Conservation (phyloP, 2,797 vertebrate genomes). For the Poeciliopsis paucimaculata region DNA sequence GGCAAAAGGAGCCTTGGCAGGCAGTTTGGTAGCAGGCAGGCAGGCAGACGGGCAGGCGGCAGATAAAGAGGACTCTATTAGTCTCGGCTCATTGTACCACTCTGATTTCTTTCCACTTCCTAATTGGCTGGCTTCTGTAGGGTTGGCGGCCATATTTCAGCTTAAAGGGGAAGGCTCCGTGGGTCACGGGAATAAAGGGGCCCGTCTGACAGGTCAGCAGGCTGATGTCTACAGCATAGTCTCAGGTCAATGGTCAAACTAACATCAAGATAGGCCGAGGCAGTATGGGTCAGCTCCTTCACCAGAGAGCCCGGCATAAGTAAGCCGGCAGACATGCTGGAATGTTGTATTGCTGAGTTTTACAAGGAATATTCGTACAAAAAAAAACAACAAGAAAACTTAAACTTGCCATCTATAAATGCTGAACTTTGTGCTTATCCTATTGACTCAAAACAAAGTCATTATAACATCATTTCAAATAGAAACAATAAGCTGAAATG, state of each 20-base stretch:
- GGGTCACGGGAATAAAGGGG: conserved; percentile 91
- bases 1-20: conserved; percentile 31
- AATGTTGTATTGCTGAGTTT: conserved; percentile 58
- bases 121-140: conserved; percentile 82
- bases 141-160: conserved; percentile 86
- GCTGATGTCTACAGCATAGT: conserved; percentile 73
- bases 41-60: conserved; percentile 77
- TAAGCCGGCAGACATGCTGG: conserved; percentile 70
- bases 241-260: conserved; percentile 81
- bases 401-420: neutral
- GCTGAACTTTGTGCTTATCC: neutral
- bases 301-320: conserved; percentile 55
- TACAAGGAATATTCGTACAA: conserved; percentile 24
- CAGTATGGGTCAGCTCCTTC: conserved; percentile 73
- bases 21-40: conserved; percentile 69
- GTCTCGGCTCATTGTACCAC: conserved; percentile 87
- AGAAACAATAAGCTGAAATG: neutral
- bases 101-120: conserved; percentile 82
- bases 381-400: conserved; percentile 17
- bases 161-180: conserved; percentile 82
- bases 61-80: conserved; percentile 90
- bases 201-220: conserved; percentile 86
- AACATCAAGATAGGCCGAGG: conserved; percentile 81
- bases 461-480: neutral
- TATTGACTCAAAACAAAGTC: neutral